Conservation (phyloP, 37 sponge, comb jelly and placozoan species). For the Mnemiopsis leidyi region DNA sequence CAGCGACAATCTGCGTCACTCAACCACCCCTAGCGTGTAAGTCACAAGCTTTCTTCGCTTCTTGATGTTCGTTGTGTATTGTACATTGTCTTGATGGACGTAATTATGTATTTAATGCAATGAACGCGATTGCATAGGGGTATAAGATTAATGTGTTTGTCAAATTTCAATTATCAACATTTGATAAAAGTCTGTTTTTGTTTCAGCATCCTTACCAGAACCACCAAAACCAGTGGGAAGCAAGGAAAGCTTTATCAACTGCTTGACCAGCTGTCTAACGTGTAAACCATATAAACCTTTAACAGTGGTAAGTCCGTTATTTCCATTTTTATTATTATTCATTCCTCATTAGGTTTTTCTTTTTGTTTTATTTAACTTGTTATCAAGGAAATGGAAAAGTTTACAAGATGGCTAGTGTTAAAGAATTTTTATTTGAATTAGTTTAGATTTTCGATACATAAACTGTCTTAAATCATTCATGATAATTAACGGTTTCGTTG, state of each 20-base stretch:
- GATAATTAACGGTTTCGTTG: too few species aligned
- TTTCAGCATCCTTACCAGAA: slow-evolving; percentile 7
- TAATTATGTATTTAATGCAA: neutral
- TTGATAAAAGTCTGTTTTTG: neutral
- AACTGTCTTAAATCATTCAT: too few species aligned
- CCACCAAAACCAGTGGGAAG: neutral
- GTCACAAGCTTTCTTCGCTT: neutral
- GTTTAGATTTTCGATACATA: too few species aligned
- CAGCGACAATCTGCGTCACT: neutral
- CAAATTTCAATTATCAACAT: too few species aligned
- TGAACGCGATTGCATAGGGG: neutral
- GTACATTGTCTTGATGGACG: neutral
- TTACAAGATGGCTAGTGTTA: too few species aligned
- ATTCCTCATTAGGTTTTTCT: too few species aligned
- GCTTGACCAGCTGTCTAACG: slow-evolving; percentile 9
- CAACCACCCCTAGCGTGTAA: neutral
- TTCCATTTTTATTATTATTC: too few species aligned
- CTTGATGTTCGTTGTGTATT: neutral
- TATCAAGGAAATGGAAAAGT: too few species aligned
- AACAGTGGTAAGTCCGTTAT: neutral
- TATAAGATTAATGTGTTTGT: neutral
- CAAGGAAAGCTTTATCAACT: neutral
- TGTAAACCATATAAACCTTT: slow-evolving; percentile 42
- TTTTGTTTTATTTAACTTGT: too few species aligned
- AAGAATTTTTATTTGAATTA: too few species aligned